Conservation (phyloP, 2,113 vertebrate genomes). For the Xyrauchen texanus region DNA sequence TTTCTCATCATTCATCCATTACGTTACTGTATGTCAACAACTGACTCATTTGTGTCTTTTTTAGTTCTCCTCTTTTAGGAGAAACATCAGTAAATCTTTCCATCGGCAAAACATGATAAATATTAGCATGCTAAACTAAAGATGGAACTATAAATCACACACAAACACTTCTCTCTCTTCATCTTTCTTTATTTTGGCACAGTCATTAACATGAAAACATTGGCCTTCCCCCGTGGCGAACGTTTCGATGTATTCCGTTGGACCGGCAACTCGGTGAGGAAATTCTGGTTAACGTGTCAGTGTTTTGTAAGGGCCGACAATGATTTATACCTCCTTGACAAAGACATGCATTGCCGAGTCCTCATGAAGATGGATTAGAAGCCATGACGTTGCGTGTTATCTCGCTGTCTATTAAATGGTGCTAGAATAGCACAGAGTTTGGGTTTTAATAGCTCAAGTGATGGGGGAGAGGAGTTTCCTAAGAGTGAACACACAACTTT, state of each 20-base stretch:
- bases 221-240: slow-evolving; percentile 34
- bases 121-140: too few species aligned
- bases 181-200: neutral
- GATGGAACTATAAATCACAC: too few species aligned
- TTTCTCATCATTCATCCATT: too few species aligned
- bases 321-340: slow-evolving; percentile 52
- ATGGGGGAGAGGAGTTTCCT: neutral
- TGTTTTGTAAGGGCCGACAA: slow-evolving; percentile 28
- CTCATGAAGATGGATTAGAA: slow-evolving; percentile 42
- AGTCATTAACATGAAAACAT: slow-evolving; percentile 34
- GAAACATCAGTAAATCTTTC: too few species aligned
- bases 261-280: slow-evolving; percentile 44
- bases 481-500: neutral
- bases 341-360: slow-evolving; percentile 39
- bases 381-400: slow-evolving; percentile 8
- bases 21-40: too few species aligned
- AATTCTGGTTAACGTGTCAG: slow-evolving; percentile 46
- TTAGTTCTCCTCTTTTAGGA: too few species aligned
- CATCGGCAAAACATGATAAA: too few species aligned
- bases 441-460: neutral
- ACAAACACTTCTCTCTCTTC: too few species aligned
- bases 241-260: neutral
- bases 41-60: too few species aligned
- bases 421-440: slow-evolving; percentile 4
- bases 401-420: neutral